phyloP scores from a whole-genome alignment of 2,888 invertebrate genomes.

The Andrena fulva region DNA sequence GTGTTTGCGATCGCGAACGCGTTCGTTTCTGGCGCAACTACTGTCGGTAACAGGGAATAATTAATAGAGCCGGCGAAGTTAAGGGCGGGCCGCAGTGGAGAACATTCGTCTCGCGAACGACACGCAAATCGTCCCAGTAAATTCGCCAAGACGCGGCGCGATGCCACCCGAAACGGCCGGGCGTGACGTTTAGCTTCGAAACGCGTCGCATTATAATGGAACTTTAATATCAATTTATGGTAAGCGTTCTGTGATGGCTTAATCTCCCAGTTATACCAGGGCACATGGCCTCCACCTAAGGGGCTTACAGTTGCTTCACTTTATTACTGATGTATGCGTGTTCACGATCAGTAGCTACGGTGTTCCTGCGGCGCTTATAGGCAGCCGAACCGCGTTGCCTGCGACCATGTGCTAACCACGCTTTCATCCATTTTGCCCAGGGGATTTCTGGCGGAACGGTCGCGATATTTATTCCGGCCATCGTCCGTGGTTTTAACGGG shows the following conservation, averaged over 20 bases:
- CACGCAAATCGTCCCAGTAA: conserved; percentile 27
- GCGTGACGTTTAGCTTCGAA: conserved; percentile 47
- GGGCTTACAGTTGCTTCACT: conserved; percentile 72
- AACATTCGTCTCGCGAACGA: background rate
- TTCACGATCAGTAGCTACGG: conserved; percentile 71
- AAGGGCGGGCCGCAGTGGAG: too few relatives aligned
- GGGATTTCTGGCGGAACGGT: conserved; percentile 55
- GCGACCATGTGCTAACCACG: conserved; percentile 68
- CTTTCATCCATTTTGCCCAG: conserved; percentile 61
- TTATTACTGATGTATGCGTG: conserved; percentile 76
- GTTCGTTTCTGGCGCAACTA: too few relatives aligned
- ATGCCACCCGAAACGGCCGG: conserved; percentile 17
- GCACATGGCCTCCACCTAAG: conserved; percentile 63
- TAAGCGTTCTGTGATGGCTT: conserved; percentile 64
- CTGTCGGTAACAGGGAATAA: too few relatives aligned
- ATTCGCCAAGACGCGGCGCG: conserved; percentile 8
- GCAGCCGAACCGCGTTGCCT: conserved; percentile 41
- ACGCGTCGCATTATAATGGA: conserved; percentile 59
- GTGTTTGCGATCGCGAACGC: too few relatives aligned
- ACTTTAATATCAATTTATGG: conserved; percentile 73
- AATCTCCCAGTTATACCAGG: conserved; percentile 69
- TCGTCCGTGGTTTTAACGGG: conserved; percentile 73
- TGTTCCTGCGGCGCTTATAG: conserved; percentile 66
- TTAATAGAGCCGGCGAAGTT: background rate
- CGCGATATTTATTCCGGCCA: conserved; percentile 78